Conservation (phyloP, 2,888 invertebrate species). For the Acanthacorydalis orientalis region DNA sequence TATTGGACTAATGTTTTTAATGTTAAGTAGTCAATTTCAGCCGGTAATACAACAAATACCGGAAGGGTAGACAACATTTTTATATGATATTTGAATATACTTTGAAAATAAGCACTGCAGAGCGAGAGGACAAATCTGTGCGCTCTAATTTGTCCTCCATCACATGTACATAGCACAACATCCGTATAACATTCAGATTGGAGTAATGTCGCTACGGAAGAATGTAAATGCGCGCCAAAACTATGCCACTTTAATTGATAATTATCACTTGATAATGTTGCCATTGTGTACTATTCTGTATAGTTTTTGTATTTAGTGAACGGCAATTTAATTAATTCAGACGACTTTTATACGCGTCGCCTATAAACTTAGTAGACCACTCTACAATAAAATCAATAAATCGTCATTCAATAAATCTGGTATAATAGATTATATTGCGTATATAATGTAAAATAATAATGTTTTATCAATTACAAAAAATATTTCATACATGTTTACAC, state of each 20-base stretch:
- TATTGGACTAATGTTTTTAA: constrained; percentile 69
- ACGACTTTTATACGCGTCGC: not conserved
- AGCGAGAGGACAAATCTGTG: constrained; percentile 74
- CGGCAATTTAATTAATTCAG: constrained; percentile 1
- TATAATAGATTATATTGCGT: no score
- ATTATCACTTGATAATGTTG: constrained; percentile 44
- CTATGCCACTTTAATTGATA: constrained; percentile 84
- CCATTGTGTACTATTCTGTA: constrained; percentile 22
- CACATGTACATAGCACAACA: constrained; percentile 61
- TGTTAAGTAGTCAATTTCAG: constrained; percentile 64
- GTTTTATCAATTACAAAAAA: no score
- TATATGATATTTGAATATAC: constrained; percentile 29
- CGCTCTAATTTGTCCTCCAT: constrained; percentile 65
- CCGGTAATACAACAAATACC: constrained; percentile 57
- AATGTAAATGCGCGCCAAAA: constrained; percentile 65
- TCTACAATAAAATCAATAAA: not conserved
- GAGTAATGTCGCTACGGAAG: constrained; percentile 53
- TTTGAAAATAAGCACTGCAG: constrained; percentile 50
- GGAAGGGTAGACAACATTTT: constrained; percentile 18
- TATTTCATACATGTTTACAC: no score
- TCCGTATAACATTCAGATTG: constrained; percentile 70
- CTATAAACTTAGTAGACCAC: not conserved
- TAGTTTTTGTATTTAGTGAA: not conserved
- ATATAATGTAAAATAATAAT: no score
- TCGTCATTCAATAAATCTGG: no score